A percentile compares a stretch with the other conserved stretches of the same genome.
Evolutionary conservation across 1,140 invertebrate genomes (phyloP).

Genomic region (Achroia grisella): DNA sequence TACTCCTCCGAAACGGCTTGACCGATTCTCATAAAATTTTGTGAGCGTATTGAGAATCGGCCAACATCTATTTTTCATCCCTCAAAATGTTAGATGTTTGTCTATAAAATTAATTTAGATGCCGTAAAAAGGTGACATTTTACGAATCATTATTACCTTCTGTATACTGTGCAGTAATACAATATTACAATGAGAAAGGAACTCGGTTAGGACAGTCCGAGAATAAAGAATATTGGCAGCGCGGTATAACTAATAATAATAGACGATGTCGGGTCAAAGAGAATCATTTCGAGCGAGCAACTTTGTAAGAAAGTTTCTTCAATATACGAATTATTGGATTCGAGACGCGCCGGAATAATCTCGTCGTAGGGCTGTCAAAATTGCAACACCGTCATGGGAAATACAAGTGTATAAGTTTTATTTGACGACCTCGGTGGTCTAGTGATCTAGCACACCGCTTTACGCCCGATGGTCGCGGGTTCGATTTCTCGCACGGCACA

Average conservation of each 20-base stretch:
- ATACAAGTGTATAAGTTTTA: background rate
- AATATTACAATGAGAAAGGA: conserved; percentile 12
- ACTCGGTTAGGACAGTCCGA: conserved; percentile 3
- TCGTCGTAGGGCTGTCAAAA: conserved; percentile 38
- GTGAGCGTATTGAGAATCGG: too few species aligned
- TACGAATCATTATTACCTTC: too few species aligned
- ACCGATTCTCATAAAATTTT: too few species aligned
- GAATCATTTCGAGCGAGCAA: conserved; percentile 57
- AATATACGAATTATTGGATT: conserved; percentile 70
- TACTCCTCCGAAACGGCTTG: too few species aligned
- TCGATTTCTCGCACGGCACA: too few species aligned
- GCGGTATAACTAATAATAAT: conserved; percentile 58
- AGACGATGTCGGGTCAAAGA: conserved; percentile 46
- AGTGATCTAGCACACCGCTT: too few species aligned
- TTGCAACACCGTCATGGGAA: conserved; percentile 29
- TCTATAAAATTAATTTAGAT: too few species aligned
- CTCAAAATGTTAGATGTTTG: too few species aligned
- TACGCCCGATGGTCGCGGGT: too few species aligned
- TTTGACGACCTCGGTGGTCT: too few species aligned
- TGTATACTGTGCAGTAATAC: background rate
- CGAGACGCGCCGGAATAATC: conserved; percentile 53
- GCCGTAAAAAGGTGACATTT: too few species aligned
- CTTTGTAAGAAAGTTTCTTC: conserved; percentile 60
- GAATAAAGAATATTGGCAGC: conserved; percentile 27
- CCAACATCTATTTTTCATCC: too few species aligned